These are phyloP conservation scores for Herminia tarsipennalis DNA, from an alignment of 2,888 invertebrate species.

Conservation along the genomic window DNA sequence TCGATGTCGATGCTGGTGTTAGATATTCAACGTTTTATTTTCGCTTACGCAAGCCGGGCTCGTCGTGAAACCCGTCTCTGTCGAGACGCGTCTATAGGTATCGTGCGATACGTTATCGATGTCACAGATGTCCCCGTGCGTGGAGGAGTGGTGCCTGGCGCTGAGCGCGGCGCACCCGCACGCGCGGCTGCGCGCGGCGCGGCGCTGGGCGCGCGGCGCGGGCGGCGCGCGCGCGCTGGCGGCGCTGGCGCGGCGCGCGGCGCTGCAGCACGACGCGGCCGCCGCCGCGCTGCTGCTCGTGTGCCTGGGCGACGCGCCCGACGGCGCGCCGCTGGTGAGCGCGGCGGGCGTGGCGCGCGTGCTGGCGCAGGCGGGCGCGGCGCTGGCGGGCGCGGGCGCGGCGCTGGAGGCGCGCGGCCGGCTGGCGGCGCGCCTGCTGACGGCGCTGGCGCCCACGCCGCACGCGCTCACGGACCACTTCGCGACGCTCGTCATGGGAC, in stretches of 20 bases:
- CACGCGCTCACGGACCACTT: background rate
- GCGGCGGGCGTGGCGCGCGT: constrained; percentile 32
- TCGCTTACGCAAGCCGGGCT: too few relatives aligned
- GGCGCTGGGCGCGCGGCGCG: constrained; percentile 71
- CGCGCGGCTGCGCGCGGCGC: constrained; percentile 61
- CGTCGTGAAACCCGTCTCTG: too few relatives aligned
- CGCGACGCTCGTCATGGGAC: constrained; percentile 25
- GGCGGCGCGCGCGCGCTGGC: constrained; percentile 10
- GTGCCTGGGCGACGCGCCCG: constrained; percentile 36
- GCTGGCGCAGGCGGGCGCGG: constrained; percentile 2
- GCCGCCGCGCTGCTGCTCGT: constrained; percentile 35
- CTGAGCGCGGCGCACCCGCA: constrained; percentile 74
- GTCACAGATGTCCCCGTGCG: constrained; percentile 55
- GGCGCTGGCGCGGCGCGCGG: constrained; percentile 64
- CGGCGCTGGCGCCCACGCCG: constrained; percentile 27
- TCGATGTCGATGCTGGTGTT: too few relatives aligned
- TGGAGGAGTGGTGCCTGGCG: constrained; percentile 70
- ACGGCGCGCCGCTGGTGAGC: constrained; percentile 48
- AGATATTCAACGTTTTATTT: too few relatives aligned
- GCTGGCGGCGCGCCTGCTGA: constrained; percentile 40
- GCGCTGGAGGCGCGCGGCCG: constrained; percentile 13
- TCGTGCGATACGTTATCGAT: background rate
- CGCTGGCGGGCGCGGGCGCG: constrained; percentile 6
- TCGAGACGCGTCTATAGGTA: background rate
- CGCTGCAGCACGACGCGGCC: constrained; percentile 6